Evolutionary conservation across 2,113 vertebrate genomes (phyloP).

Genomic region (Halcyon senegalensis): DNA sequence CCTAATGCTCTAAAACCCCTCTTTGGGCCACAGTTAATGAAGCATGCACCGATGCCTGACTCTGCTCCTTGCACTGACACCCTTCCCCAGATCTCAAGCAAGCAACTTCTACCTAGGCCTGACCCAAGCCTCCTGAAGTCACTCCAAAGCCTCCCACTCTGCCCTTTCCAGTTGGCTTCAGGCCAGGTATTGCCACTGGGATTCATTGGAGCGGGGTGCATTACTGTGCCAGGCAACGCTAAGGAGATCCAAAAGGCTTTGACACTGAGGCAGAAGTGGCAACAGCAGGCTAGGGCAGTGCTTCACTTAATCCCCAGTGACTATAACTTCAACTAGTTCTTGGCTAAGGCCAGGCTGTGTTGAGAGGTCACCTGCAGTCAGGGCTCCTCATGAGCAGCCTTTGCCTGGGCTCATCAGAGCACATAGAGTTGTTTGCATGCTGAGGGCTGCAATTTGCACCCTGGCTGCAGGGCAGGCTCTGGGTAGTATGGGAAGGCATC

Average conservation of each 20-base stretch:
- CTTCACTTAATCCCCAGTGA: background rate
- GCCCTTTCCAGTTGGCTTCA: background rate
- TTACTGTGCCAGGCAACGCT: background rate
- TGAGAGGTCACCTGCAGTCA: background rate
- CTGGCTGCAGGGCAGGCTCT: background rate
- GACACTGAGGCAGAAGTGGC: background rate
- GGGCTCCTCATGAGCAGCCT: background rate
- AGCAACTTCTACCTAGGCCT: background rate
- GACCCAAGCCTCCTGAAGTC: background rate
- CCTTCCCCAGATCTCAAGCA: background rate
- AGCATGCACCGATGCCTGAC: background rate
- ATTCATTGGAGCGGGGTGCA: background rate
- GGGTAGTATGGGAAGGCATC: background rate
- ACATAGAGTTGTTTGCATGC: background rate
- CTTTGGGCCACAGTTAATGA: background rate
- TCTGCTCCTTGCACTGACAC: background rate
- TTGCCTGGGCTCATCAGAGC: background rate
- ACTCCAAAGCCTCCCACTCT: background rate
- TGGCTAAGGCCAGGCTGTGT: accelerated
- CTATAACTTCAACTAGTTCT: background rate
- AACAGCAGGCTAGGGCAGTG: background rate
- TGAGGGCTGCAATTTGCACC: background rate
- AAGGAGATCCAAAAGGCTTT: background rate
- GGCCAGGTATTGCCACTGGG: background rate
- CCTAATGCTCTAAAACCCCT: background rate